Percentiles rank a stretch among this genome's conserved stretches.
These are phyloP conservation scores for Pteronura brasiliensis DNA, from an alignment of 2,113 vertebrate species.

Conservation along the genomic window DNA sequence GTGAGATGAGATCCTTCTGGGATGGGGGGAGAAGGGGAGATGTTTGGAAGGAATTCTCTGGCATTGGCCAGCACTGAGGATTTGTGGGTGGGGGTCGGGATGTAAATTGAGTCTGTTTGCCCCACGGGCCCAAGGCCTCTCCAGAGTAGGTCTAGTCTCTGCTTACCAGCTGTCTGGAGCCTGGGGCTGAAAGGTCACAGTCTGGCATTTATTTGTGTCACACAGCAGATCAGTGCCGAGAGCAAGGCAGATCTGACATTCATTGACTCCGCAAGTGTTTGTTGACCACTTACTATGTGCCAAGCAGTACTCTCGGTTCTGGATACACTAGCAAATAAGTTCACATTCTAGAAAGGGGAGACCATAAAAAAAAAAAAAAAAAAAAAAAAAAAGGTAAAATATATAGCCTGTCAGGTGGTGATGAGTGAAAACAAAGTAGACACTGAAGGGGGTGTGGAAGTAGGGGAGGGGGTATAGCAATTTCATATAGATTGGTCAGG, in stretches of 20 bases:
- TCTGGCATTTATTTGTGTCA: not conserved
- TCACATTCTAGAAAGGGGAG: conserved; percentile 14
- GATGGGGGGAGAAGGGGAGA: not conserved
- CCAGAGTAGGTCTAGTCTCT: not conserved
- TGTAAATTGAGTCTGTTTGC: not conserved
- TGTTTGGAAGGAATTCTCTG: not conserved
- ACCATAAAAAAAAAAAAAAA: no score
- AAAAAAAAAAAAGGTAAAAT: not conserved
- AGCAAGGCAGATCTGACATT: not conserved
- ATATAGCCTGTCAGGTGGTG: not conserved
- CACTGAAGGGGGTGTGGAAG: not conserved
- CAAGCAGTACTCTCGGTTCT: not conserved
- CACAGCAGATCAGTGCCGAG: not conserved
- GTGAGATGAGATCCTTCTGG: conserved; percentile 22
- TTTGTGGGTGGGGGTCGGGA: not conserved
- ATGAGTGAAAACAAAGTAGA: not conserved
- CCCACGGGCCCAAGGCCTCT: not conserved
- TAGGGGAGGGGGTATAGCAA: not conserved
- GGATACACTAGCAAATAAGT: not conserved
- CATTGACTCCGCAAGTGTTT: not conserved
- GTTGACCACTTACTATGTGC: not conserved
- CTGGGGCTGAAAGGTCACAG: conserved; percentile 2
- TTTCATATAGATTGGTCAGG: not conserved
- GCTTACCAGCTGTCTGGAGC: not conserved
- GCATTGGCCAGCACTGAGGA: not conserved